Conservation (phyloP, 2,888 invertebrate genomes). For the Itoplectis maculator region DNA sequence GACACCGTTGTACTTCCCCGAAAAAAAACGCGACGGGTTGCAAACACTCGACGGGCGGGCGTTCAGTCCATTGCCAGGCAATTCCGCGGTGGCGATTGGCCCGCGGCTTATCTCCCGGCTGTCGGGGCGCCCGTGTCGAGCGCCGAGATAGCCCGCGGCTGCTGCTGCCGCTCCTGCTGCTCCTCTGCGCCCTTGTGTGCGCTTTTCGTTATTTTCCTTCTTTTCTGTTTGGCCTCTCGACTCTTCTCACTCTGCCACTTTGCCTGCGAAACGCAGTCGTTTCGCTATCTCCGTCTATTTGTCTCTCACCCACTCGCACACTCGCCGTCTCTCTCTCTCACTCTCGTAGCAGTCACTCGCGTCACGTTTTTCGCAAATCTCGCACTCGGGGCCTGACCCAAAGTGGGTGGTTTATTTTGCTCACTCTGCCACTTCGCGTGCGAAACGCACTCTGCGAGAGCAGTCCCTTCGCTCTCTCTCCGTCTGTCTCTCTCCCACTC, state of each 20-base stretch:
- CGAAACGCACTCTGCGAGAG: conserved; percentile 9
- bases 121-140: too few species aligned
- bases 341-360: too few species aligned
- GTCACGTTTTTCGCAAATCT: neutral
- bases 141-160: neutral
- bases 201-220: neutral
- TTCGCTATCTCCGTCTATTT: neutral
- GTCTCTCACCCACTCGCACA: too few species aligned
- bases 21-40: neutral
- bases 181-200: conserved; percentile 17
- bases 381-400: neutral
- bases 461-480: conserved; percentile 1
- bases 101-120: neutral
- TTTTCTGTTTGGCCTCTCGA: too few species aligned
- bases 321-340: too few species aligned
- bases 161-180: neutral
- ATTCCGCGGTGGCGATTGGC: neutral
- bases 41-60: neutral
- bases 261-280: conserved; percentile 11
- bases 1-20: too few species aligned
- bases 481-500: too few species aligned
- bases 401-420: too few species aligned
- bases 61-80: neutral
- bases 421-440: too few species aligned
- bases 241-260: conserved; percentile 28